phyloP scores from a whole-genome alignment of 2,888 invertebrate species.

The Erebia epiphron region DNA sequence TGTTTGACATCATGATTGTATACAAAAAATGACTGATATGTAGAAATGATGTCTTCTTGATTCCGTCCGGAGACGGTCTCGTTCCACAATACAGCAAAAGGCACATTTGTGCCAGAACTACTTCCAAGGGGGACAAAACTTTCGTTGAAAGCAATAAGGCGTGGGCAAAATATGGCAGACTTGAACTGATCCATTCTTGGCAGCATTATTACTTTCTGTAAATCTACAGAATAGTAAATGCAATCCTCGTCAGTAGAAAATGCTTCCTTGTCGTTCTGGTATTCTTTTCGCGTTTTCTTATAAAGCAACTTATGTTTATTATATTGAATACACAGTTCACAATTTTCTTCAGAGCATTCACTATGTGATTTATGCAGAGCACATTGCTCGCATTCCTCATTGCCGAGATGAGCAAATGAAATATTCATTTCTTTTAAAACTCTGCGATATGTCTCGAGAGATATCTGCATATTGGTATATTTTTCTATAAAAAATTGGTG shows the following conservation, averaged over 20 bases:
- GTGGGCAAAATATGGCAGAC: constrained; percentile 10
- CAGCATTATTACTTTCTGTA: constrained; percentile 9
- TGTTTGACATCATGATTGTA: too few species aligned
- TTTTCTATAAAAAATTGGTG: constrained; percentile 16
- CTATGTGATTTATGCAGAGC: neutral
- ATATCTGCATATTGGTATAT: constrained; percentile 9
- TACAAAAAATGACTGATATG: too few species aligned
- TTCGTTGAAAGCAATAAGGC: constrained; percentile 9
- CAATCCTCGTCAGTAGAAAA: neutral
- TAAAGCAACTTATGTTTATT: too few species aligned
- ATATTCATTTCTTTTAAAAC: constrained; percentile 17
- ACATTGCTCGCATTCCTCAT: constrained; percentile 20
- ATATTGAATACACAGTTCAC: too few species aligned
- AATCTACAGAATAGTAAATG: constrained; percentile 4
- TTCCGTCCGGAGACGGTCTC: too few species aligned
- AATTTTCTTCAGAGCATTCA: too few species aligned
- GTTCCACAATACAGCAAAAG: too few species aligned
- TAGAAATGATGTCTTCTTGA: too few species aligned
- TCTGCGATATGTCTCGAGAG: constrained; percentile 17
- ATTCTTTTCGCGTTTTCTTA: too few species aligned
- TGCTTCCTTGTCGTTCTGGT: too few species aligned
- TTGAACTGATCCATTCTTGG: constrained; percentile 9
- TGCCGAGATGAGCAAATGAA: constrained; percentile 21
- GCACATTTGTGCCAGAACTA: neutral
- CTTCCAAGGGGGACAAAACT: constrained; percentile 12